Conservation (phyloP, 2,113 vertebrate genomes). For the Pavo muticus region DNA sequence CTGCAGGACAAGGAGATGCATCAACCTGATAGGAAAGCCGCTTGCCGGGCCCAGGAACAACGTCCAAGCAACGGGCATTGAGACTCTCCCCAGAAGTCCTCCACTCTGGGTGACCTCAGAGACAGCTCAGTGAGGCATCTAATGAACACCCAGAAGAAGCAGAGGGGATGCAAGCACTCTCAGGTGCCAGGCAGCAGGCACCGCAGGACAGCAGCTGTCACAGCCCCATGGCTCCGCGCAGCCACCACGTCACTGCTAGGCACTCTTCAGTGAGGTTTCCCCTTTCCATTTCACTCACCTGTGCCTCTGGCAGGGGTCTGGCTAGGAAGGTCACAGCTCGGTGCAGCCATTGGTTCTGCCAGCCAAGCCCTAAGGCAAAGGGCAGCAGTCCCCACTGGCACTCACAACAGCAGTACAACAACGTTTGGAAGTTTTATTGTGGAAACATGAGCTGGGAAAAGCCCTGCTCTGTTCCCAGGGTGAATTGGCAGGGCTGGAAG, state of each 20-base stretch:
- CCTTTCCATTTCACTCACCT: background rate
- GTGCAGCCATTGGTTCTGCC: background rate
- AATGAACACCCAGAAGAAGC: no score
- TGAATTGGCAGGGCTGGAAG: background rate
- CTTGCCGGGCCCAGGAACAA: background rate
- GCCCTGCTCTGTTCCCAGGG: background rate
- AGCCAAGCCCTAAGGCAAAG: background rate
- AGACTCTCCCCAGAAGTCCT: background rate
- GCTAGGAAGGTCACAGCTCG: background rate
- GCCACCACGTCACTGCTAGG: accelerated
- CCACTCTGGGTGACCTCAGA: background rate
- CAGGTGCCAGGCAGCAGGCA: no score
- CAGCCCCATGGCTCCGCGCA: background rate
- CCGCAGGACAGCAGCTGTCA: no score
- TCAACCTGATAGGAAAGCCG: background rate
- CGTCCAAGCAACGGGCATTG: background rate
- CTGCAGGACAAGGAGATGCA: background rate
- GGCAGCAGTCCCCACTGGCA: background rate
- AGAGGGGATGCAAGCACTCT: no score
- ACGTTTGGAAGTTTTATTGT: background rate
- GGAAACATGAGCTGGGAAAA: conserved; percentile 24
- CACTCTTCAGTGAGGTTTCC: background rate
- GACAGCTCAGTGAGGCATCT: background rate
- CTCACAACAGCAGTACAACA: background rate
- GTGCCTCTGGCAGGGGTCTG: background rate